A percentile compares a stretch with the other conserved stretches of the same genome.
These are phyloP conservation scores for Salpingus planirostris DNA, from an alignment of 2,888 invertebrate species.

Conservation along the genomic window DNA sequence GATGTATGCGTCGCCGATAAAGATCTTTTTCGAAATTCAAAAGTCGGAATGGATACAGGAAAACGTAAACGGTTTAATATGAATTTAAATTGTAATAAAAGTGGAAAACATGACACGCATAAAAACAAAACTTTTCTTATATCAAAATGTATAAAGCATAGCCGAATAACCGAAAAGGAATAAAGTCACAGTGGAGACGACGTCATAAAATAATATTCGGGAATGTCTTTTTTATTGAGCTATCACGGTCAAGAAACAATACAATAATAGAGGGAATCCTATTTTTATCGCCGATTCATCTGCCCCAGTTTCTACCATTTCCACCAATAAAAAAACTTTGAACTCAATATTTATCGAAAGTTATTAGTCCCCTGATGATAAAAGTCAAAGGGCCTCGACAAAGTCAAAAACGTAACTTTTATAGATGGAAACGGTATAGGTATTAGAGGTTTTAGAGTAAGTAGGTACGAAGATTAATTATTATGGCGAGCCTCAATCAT, in stretches of 20 bases:
- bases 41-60: too few species aligned
- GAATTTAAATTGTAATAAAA: conserved; percentile 16
- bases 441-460: too few species aligned
- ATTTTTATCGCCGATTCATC: conserved; percentile 21
- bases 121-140: conserved; percentile 18
- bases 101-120: conserved; percentile 11
- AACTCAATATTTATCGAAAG: too few species aligned
- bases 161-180: conserved; percentile 12
- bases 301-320: conserved; percentile 11
- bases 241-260: conserved; percentile 23
- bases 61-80: conserved; percentile 10
- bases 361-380: too few species aligned
- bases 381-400: too few species aligned
- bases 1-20: conserved; percentile 9
- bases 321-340: too few species aligned
- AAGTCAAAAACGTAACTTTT: too few species aligned
- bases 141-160: conserved; percentile 4
- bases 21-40: conserved; percentile 4
- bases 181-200: conserved; percentile 17
- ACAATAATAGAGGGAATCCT: conserved; percentile 19
- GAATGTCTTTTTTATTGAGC: conserved; percentile 22
- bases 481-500: too few species aligned
- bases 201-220: conserved; percentile 25
- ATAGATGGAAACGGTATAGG: too few species aligned
- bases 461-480: too few species aligned